Evolutionary conservation across 2,113 vertebrate genomes (phyloP).

Genomic region (Lasiurus borealis): DNA sequence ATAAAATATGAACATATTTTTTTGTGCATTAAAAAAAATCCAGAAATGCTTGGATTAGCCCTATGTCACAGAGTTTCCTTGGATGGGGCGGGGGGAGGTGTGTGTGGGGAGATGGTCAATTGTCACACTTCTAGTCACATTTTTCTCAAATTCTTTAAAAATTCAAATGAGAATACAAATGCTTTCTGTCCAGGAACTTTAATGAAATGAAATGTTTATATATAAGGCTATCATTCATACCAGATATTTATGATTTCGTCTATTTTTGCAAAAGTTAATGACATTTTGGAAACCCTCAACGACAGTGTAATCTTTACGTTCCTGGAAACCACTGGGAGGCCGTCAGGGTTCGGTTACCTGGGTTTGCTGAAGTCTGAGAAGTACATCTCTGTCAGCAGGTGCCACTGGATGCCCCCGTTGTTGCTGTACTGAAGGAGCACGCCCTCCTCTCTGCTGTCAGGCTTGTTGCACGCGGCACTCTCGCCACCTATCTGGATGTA

Average conservation of each 20-base stretch:
- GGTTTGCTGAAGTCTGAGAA: slow-evolving; percentile 98
- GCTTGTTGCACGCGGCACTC: slow-evolving; percentile 93
- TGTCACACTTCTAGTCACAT: neutral
- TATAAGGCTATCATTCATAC: neutral
- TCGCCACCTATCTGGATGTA: slow-evolving; percentile 98
- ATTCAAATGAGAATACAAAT: neutral
- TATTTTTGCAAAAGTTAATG: neutral
- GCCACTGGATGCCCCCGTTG: slow-evolving; percentile 97
- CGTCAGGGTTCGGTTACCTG: slow-evolving; percentile 84
- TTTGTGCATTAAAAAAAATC: neutral
- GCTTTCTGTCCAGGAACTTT: slow-evolving; percentile 5
- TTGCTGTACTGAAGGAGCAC: slow-evolving; percentile 98
- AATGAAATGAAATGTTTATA: slow-evolving; percentile 7
- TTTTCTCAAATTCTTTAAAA: neutral
- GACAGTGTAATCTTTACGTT: neutral
- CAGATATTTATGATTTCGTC: neutral
- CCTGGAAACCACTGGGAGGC: neutral
- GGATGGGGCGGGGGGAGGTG: fast-evolving
- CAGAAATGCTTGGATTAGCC: neutral
- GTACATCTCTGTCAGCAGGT: slow-evolving; percentile 98
- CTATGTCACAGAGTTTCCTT: neutral
- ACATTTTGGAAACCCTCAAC: neutral
- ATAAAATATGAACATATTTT: neutral
- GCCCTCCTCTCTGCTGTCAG: slow-evolving; percentile 97
- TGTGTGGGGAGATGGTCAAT: neutral